Base-by-base conservation (phyloP, 2,113 vertebrate genomes). In the Arvicanthis niloticus region DNA sequence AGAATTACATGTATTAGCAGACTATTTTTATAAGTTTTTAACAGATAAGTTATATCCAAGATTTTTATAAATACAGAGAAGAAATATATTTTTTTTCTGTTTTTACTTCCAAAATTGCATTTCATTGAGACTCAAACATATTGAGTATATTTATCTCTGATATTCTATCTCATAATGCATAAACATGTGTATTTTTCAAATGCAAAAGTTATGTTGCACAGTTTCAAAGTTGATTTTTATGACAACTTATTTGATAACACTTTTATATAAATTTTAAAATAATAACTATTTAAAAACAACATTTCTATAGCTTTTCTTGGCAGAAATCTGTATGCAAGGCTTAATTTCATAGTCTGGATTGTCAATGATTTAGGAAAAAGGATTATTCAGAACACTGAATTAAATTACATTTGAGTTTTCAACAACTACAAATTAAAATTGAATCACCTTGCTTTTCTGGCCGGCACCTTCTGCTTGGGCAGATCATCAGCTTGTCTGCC, bases 1-100 rank as follows among this genome's bases (percentile, higher is more conserved):
- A n/a, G n/a, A n/a, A n/a, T n/a, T n/a, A n/a, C n/a, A n/a, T 90
- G 56, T 91, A 91, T 96, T 98, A 96, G 91, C 85, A 98, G 72
- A 84, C 88, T 96, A 67, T 93, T 98, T 98, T 98, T 98, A 97
- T 88, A 96, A 97, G 96, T 98, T 98, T 98, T 97, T 97, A 98
- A 98, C 98, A 98, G 97, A 98, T 98, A 97, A 97, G 86, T 98
- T 98, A 96, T 98, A 98, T 93, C 96, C 95, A 92, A 97, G 92
- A 95, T 96, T 93, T 97, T 98, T 98, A 97, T 97, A 96, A 98
- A 98, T 97, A 97, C 96, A 97, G 62, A 97, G 78, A 97, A 94
- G 84, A 98, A 98, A 98, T 89, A 97, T 96, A 98, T 77, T 0
- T 60, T 60, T 22, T 60, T 60, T 22, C 21, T 67, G 80, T 82